Base-by-base conservation (phyloP, 2,797 vertebrate genomes). In the Brachymystax lenok region DNA sequence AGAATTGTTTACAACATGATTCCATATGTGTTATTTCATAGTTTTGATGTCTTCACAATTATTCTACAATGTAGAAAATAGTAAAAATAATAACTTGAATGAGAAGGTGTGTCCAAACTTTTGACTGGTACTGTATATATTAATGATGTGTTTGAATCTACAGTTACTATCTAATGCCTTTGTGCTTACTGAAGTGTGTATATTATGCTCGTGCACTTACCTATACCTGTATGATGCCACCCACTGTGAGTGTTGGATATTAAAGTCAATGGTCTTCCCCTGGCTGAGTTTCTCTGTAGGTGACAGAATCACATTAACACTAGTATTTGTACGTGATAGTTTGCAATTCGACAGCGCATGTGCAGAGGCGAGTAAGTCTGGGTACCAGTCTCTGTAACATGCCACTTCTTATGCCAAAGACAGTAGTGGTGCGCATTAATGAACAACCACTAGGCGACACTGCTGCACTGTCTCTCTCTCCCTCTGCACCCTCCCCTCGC, bases 401-500 rank as follows among this genome's bases (percentile, higher is more conserved):
- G 17, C 17, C 10, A 46, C 40, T 46, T 17, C 10, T 46, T 46
- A 46, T 3, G 10, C 40, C 40, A 13, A 46, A 46, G 19, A 30
- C 19, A 35, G 28, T 59, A 5, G 17, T 21, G n/a, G 8, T 17
- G 28, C 52, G 2, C 40, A 19, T 54, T 24, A 50, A 50, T 1
- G 21, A 24, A 51, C 35, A 56, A 66, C 61, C 74, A 75, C 28
- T 28, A 79, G 73, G 79, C 66, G 74, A 73, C 79, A 77, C 79
- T 80, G 75, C 67, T 80, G 74, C 73, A 2, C 75, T 70, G 1
- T 33, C 33, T 33, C 75, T 59, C 19, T 71, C 74, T 75, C 30
- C 77, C 33, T 77, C 52, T 74, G 63, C 71, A 67, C 30, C 30
- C 77, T 61, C 74, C 67, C 56, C 19, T 75, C 7, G 2, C 7